phyloP scores from a whole-genome alignment of 1,140 invertebrate genomes.

The Conopomorpha cramerella region DNA sequence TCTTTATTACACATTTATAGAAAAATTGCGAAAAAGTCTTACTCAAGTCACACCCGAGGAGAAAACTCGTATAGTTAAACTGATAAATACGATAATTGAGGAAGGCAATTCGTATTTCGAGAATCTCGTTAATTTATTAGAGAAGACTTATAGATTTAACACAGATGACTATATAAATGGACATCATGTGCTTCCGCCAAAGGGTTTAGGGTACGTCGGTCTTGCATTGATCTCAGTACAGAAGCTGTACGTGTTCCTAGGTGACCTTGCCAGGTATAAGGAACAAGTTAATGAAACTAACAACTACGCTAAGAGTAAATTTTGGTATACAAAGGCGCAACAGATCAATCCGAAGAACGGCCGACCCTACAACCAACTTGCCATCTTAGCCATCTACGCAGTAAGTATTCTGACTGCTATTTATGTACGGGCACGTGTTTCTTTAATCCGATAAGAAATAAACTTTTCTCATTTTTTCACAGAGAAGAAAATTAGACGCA shows the following conservation, averaged over 20 bases:
- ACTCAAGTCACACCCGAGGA: slow-evolving; percentile 51
- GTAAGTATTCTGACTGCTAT: slow-evolving; percentile 77
- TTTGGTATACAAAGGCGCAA: slow-evolving; percentile 92
- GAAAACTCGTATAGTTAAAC: slow-evolving; percentile 67
- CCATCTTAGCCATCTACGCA: slow-evolving; percentile 87
- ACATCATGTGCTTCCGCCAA: slow-evolving; percentile 54
- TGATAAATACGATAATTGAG: slow-evolving; percentile 76
- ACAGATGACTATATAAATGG: slow-evolving; percentile 67
- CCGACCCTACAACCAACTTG: slow-evolving; percentile 91
- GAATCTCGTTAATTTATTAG: slow-evolving; percentile 72
- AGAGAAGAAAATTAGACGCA: slow-evolving; percentile 94
- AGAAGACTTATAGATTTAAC: slow-evolving; percentile 76
- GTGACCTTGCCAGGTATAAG: slow-evolving; percentile 88
- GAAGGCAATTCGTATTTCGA: slow-evolving; percentile 83
- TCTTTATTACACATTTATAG: slow-evolving; percentile 89
- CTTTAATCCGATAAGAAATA: no score
- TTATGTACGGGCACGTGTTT: no score
- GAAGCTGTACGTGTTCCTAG: slow-evolving; percentile 86
- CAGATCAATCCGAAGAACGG: slow-evolving; percentile 94
- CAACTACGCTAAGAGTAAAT: slow-evolving; percentile 85
- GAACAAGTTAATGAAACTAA: slow-evolving; percentile 82
- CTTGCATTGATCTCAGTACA: slow-evolving; percentile 83
- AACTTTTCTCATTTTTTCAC: no score
- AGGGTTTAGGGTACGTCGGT: slow-evolving; percentile 70
- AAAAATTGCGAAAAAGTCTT: slow-evolving; percentile 74